Base-by-base conservation (phyloP, 1,140 invertebrate species). In the Anastatus disparis region DNA sequence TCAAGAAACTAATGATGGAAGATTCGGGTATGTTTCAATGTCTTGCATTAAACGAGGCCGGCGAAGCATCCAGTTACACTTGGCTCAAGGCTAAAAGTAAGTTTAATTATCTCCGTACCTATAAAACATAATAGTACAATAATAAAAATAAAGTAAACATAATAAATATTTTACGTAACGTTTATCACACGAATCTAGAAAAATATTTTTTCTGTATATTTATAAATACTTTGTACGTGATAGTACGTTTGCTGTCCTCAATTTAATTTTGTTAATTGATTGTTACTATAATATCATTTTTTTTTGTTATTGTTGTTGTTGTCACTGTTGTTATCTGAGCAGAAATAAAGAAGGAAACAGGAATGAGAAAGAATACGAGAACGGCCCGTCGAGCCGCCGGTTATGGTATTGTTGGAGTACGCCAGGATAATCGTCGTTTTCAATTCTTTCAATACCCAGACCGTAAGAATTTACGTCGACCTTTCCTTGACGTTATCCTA, bases 1-100 rank as follows among this genome's bases (percentile, higher is more conserved):
- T 99, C 74, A 92, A 91, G 77, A 92, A 92, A 78, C 86, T 99
- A 29, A 89, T 91, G 74, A 91, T 95, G 79, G 90, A 91, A 71
- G 95, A 99, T 85, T 92, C 94, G 69, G 97, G 96, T 42, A 95
- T 98, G 88, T 98, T 95, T 82, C 97, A 99, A 80, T 99, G 97
- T 82, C 91, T 97, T 73, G 96, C 95, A 0, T 88, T 85, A 35
- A 98, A 97, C 80, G 90, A 92, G 76, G 97, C 93, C 2, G 97
- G 97, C 12, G 93, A 97, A 83, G 91, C 92, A 22, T 96, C 94
- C 9, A 91, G 92, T 61, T 93, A 93, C 72, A 96, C 95, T 4
- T 98, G 95, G 95, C 87, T 99, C 9, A 93, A 93, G 88, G 95
- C 97, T 35, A 97, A 97, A 91, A 97, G 96, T 97, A 90, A 94